phyloP scores from a whole-genome alignment of 1,140 invertebrate species.

The Zaprionus kolodkinae region DNA sequence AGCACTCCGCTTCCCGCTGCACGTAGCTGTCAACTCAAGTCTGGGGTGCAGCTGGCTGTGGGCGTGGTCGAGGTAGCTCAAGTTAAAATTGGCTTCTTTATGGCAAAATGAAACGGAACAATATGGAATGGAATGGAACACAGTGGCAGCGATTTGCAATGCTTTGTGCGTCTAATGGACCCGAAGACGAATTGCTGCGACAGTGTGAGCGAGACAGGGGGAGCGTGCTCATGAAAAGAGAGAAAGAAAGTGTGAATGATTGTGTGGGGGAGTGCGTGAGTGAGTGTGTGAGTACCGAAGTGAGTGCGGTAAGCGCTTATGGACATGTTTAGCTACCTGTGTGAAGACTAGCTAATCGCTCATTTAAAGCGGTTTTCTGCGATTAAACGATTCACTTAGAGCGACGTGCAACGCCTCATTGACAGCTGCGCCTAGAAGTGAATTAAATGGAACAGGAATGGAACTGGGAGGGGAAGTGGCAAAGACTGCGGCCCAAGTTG shows the following conservation, averaged over 20 bases:
- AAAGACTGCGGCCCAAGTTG: not conserved
- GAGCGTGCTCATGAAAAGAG: not conserved
- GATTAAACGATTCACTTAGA: constrained; percentile 21
- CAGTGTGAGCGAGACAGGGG: not conserved
- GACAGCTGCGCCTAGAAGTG: constrained; percentile 11
- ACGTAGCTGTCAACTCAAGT: constrained; percentile 49
- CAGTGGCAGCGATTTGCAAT: constrained; percentile 43
- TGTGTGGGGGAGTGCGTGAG: not conserved
- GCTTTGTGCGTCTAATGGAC: constrained; percentile 53
- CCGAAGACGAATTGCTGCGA: constrained; percentile 1
- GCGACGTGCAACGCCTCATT: not conserved
- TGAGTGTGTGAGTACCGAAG: not conserved
- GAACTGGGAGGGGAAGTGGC: not conserved
- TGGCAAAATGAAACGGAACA: not conserved
- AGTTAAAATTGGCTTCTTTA: constrained; percentile 48
- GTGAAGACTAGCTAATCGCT: constrained; percentile 1
- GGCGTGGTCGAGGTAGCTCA: not conserved
- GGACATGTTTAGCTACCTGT: constrained; percentile 1
- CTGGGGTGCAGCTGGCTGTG: constrained; percentile 24
- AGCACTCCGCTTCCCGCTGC: constrained; percentile 24
- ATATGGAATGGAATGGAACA: constrained; percentile 16
- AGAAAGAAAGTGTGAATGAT: not conserved
- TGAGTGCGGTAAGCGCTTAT: constrained; percentile 21
- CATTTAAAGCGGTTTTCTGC: constrained; percentile 23
- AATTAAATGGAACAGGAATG: not conserved